Conservation (phyloP, 2,888 invertebrate species). For the Horisme vitalbata region DNA sequence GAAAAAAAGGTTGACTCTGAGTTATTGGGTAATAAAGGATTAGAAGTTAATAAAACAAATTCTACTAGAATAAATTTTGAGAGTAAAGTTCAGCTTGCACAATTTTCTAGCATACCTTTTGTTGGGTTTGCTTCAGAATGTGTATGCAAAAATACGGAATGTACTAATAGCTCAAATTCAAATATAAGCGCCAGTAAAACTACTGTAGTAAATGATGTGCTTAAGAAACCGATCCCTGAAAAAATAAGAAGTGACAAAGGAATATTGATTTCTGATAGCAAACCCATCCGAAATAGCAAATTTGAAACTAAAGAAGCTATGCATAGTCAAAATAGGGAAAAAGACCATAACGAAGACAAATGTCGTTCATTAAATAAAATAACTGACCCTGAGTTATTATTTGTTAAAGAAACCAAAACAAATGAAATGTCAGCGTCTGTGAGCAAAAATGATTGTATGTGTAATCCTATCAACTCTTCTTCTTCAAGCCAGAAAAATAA, state of each 20-base stretch:
- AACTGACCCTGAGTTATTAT: not conserved
- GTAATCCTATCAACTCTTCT: not conserved
- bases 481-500: slow-evolving; percentile 3
- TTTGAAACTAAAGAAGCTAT: not conserved
- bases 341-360: not conserved
- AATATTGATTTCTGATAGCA: not conserved
- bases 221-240: not conserved
- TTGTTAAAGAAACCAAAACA: not conserved
- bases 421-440: not conserved
- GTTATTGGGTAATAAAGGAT: slow-evolving; percentile 2
- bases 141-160: slow-evolving; percentile 16
- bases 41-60: not conserved
- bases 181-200: not conserved
- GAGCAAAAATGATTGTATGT: not conserved
- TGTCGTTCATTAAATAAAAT: not conserved
- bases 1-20: slow-evolving; percentile 5
- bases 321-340: not conserved
- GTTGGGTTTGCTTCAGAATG: slow-evolving; percentile 16
- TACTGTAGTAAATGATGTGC: not conserved
- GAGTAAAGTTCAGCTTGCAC: not conserved
- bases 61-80: not conserved
- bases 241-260: not conserved
- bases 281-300: not conserved
- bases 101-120: slow-evolving; percentile 17
- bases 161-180: slow-evolving; percentile 1